These are phyloP conservation scores for Rallus crepitans DNA, from an alignment of 2,797 vertebrate species.

Conservation along the genomic window DNA sequence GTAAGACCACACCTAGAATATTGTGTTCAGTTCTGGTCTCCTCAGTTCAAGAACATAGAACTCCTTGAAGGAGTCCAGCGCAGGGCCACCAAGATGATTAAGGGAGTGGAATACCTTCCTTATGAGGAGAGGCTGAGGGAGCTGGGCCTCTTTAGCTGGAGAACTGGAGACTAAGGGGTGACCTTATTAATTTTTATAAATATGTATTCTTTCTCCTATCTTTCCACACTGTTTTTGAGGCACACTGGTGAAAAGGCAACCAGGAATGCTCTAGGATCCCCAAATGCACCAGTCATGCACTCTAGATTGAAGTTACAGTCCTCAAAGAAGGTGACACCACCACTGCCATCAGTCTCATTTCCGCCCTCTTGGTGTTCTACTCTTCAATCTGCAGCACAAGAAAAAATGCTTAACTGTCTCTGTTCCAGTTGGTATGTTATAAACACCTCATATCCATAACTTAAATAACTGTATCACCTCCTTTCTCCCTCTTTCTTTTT, in stretches of 20 bases:
- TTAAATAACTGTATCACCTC: neutral
- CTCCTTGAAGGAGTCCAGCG: too few species aligned
- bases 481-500: accelerated
- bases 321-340: neutral
- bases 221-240: neutral
- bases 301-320: neutral
- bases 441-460: neutral
- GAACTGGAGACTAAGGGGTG: too few species aligned
- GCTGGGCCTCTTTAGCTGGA: too few species aligned
- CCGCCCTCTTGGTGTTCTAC: neutral
- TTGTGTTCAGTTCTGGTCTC: too few species aligned
- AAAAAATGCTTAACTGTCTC: neutral
- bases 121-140: too few species aligned
- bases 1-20: too few species aligned
- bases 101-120: too few species aligned
- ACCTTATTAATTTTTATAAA: too few species aligned
- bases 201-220: neutral
- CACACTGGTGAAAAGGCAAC: neutral
- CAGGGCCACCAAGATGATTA: too few species aligned
- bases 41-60: too few species aligned
- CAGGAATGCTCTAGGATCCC: neutral
- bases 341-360: neutral
- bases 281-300: neutral
- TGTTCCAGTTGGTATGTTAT: neutral
- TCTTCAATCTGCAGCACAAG: neutral